Evolutionary conservation across 2,113 vertebrate species (phyloP), one percentile per base, ranked within the genome.

Genomic region (Lontra canadensis): DNA sequence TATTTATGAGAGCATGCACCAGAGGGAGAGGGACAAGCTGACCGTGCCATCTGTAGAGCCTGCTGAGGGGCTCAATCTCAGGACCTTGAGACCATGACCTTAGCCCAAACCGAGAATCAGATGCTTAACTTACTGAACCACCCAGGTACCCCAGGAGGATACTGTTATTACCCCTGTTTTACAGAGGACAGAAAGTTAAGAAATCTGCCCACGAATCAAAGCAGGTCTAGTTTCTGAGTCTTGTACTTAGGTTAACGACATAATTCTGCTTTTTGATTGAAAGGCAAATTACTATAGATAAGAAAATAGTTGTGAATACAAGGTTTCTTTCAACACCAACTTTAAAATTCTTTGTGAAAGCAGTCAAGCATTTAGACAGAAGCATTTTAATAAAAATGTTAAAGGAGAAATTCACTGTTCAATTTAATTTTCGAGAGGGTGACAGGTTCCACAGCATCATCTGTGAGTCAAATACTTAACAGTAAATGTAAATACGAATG

Each of bases 301-400:
- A 88, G n/a, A 78, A 74, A 36, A 79, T 31, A 78, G n/a, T 65
- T 90, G 34, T 78, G 90, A 95, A 76, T 84, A 67, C 65, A 57
- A 52, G 4, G 7, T 74, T 78, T 88, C 57, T 80, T 85, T 83
- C 49, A 91, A 69, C 3, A 49, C 7, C 67, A 44, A 76, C 42
- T 59, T 78, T 88, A 92, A 88, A 69, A 65, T 86, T 73, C 39
- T 67, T 61, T 47, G 44, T 59, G 95, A 82, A 84, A 39, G 47
- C 18, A 95, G 86, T 76, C 39, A 93, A 78, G 55, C 39, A 91
- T n/a, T 95, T 96, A 74, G 93, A 82, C 73, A 59, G 29, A 84
- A 84, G 2, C 12, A n/a, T 21, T 88, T 95, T 71, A 88, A 78
- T 26, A 59, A 92, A 91, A 78, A 69, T 6, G 0, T 67, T 69